Evolutionary conservation across 2,113 vertebrate genomes (phyloP).

Genomic region (Pristiophorus japonicus): DNA sequence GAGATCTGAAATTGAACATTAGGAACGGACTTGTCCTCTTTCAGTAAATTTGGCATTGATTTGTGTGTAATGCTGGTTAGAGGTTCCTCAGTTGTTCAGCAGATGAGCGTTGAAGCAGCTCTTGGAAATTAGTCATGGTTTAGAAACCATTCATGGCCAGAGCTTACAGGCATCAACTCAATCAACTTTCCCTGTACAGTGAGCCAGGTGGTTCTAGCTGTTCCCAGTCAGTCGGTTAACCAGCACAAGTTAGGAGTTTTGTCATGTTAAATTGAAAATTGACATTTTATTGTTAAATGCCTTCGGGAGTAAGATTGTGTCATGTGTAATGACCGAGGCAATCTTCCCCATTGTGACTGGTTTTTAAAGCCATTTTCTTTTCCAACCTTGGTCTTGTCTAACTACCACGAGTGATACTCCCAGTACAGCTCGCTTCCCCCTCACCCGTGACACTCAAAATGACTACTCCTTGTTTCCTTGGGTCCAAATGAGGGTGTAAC

Average conservation of each 20-base stretch:
- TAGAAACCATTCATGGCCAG: background rate
- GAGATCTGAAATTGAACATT: background rate
- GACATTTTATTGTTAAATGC: background rate
- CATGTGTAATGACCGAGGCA: background rate
- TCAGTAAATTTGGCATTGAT: background rate
- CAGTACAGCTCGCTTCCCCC: background rate
- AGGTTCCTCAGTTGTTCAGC: background rate
- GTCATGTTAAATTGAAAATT: background rate
- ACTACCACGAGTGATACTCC: background rate
- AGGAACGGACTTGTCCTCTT: background rate
- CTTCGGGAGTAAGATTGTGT: background rate
- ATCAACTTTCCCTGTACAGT: no score
- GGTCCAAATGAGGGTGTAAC: no score
- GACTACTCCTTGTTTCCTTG: background rate
- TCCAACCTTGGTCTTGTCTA: background rate
- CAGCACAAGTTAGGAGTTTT: background rate
- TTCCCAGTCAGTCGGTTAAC: background rate
- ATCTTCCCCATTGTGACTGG: background rate
- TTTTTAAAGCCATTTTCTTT: background rate
- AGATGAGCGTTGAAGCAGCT: background rate
- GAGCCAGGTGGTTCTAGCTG: background rate
- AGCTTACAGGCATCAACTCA: background rate
- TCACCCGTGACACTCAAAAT: background rate
- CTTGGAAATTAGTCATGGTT: background rate
- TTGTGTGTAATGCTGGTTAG: background rate